Base-by-base conservation (phyloP, 2,113 vertebrate genomes). In the Psophia crepitans region DNA sequence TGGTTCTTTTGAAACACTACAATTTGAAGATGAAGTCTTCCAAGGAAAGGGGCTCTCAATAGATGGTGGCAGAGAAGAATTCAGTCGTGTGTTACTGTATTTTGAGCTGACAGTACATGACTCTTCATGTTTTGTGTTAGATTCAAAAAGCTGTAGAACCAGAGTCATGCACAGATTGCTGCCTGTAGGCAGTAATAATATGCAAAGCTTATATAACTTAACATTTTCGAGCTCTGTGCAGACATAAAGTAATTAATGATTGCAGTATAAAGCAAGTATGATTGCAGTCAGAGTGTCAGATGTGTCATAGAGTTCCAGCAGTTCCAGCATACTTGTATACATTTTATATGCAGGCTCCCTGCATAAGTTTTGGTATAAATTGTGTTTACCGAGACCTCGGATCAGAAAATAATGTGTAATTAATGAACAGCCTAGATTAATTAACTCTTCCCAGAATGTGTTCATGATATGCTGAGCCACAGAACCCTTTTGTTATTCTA, bases 101-200 rank as follows among this genome's bases (percentile, higher is more conserved):
- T 95, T 91, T 92, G 37, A 92, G 80, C 87, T 94, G 79, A 70
- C 43, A 87, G 80, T 85, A 70, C 56, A 5, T 83, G 91, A 77
- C 85, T 96, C 44, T 54, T 86, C 44, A 18, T 60, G 65, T 84
- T 87, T 74, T 79, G 39, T 64, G 35, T 89, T 93, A 85, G 87
- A 73, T 85, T 94, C 20, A 66, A 79, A 77, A 60, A 76, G 69
- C 60, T 26, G 22, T 57, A 43, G 39, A 88, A 71, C 39, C 4
- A 4, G 82, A 89, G 79, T 92, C 92, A 92, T 80, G 83, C 68
- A 77, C 23, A 85, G 70, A 65, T 65, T 91, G 19, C 80, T 96
- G 64, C 60, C 70, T 85, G 74, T 85, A 92, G 93, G 90, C 87
- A 94, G 83, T 61, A 92, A 70, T 75, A 82, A 87, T 90, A 81